Evolutionary conservation across 2,888 invertebrate species (phyloP), one percentile per base, ranked within the genome.

Genomic region (Adelognathus sp.): DNA sequence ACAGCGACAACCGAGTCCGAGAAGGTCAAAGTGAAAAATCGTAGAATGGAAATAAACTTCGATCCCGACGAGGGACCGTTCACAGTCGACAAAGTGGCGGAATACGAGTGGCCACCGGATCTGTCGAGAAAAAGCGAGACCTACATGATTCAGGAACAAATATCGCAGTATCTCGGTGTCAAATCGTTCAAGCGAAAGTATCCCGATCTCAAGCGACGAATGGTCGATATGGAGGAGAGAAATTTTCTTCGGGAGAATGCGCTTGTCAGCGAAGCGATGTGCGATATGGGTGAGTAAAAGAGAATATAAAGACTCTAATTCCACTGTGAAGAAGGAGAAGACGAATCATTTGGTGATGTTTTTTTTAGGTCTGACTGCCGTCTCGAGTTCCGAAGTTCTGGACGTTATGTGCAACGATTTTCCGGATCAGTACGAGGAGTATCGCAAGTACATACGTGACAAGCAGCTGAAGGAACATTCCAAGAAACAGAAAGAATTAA

Each of bases 141-240:
- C 61, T 98, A 95, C 92, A 97, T 98, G 96, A 95, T 99, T 75
- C 98, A 99, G 92, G 99, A 99, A 91, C 99, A 96, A 91, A 96
- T 99, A 79, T 97, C 98, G 0, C 97, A 98, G 90, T 98, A 97
- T 92, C 93, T 99, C 79, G 97, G 97, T 41, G 97, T 99, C 33
- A 98, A 98, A 90, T 98, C 98, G 74, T 99, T 99, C 92, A 99
- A 99, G 91, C 94, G 99, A 81, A 98, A 98, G 89, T 98, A 98
- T 92, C 96, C 97, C n/a, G 97, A 97, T 91, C 91, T 97, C 66
- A 95, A 95, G 83, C 93, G 98, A 71, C 94, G 98, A 69, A 93
- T 96, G 81, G 95, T 98, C 27, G 97, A 98, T 83, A 97, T 97
- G 92, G 97, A 97, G 82, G 99, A 99, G 90, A 94, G 97, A 71